phyloP scores from a whole-genome alignment of 2,113 vertebrate species.

The Epinephelus cyanopodus region DNA sequence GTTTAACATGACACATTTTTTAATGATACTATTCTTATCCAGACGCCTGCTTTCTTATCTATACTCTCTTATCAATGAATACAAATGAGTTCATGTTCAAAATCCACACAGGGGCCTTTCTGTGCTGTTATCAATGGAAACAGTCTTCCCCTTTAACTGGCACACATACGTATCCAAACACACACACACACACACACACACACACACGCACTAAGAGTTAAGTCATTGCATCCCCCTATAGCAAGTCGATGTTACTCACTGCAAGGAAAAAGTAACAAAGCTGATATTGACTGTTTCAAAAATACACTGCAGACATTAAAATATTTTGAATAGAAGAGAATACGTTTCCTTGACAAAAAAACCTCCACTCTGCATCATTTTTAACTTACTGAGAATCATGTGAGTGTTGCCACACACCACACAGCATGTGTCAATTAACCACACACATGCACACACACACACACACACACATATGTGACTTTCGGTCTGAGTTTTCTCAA shows the following conservation, averaged over 20 bases:
- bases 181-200: background rate
- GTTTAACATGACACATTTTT: conserved; percentile 26
- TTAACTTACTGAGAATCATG: background rate
- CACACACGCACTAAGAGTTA: conserved; percentile 21
- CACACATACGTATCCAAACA: background rate
- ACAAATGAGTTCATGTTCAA: conserved; percentile 62
- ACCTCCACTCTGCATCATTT: background rate
- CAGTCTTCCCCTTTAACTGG: conserved; percentile 66
- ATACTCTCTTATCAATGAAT: conserved; percentile 59
- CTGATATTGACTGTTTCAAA: background rate
- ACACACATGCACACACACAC: background rate
- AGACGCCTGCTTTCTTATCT: conserved; percentile 51
- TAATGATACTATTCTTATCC: conserved; percentile 55
- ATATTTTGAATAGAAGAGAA: background rate
- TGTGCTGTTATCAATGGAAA: conserved; percentile 78
- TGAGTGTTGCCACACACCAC: background rate
- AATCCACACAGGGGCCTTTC: conserved; percentile 66
- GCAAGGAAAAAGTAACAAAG: background rate
- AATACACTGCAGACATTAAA: background rate
- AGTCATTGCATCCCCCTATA: conserved; percentile 11
- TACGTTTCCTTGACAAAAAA: background rate
- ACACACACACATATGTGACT: background rate
- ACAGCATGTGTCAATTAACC: background rate
- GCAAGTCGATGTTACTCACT: background rate
- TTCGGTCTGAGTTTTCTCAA: background rate